Percentiles rank a stretch among this genome's conserved stretches.
phyloP scores from a whole-genome alignment of 2,113 vertebrate species.

The Perccottus glenii region DNA sequence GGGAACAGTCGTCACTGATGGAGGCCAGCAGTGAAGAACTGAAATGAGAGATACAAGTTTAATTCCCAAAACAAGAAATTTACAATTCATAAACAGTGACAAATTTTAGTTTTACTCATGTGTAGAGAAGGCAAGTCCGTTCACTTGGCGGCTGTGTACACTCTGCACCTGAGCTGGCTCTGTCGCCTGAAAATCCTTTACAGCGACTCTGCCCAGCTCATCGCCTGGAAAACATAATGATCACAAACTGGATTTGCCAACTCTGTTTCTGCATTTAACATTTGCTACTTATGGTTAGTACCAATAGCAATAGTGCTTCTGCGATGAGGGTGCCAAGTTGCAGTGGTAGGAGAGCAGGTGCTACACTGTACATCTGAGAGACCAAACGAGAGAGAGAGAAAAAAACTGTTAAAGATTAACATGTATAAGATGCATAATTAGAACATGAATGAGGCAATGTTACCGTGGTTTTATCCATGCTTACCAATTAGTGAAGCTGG shows the following conservation, averaged over 20 bases:
- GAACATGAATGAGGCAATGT: neutral
- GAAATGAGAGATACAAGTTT: constrained; percentile 9
- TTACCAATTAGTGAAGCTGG: constrained; percentile 90
- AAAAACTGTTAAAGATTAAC: neutral
- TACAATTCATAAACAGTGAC: neutral
- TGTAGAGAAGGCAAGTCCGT: constrained; percentile 85
- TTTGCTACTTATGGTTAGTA: constrained; percentile 68
- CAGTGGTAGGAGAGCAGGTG: constrained; percentile 83
- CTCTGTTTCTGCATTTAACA: neutral
- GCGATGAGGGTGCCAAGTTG: constrained; percentile 91
- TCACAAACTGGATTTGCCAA: neutral
- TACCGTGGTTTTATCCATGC: constrained; percentile 2
- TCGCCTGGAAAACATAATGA: constrained; percentile 79
- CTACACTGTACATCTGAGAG: constrained; percentile 78
- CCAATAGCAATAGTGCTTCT: constrained; percentile 88
- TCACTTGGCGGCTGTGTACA: constrained; percentile 84
- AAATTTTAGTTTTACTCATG: constrained; percentile 81
- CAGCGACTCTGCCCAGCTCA: constrained; percentile 85
- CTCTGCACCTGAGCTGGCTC: constrained; percentile 69
- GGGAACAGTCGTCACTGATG: constrained; percentile 91
- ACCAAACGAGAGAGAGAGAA: neutral
- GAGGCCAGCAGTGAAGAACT: constrained; percentile 89
- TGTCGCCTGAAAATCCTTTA: constrained; percentile 84
- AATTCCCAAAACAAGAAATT: neutral
- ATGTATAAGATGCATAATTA: neutral